Conservation (phyloP, 2,888 invertebrate species). For the Chymomyza fuscimana region DNA sequence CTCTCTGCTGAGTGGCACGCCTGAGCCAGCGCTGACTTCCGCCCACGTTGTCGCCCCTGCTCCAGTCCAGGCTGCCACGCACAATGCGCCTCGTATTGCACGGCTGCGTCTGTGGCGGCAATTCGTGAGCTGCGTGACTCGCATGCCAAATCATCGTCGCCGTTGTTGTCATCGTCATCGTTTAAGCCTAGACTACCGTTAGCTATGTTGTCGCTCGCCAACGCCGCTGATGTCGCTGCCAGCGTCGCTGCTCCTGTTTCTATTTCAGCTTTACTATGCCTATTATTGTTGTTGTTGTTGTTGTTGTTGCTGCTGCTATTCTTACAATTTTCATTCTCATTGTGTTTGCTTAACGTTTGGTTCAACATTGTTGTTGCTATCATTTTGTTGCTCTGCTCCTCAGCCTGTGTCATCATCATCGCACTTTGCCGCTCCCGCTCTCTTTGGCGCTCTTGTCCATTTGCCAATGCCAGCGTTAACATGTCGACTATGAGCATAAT, state of each 20-base stretch:
- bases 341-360: conserved; percentile 43
- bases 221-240: conserved; percentile 13
- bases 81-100: conserved; percentile 60
- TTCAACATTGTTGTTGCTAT: conserved; percentile 38
- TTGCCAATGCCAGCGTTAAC: conserved; percentile 61
- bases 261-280: conserved; percentile 5
- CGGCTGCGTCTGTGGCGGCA: conserved; percentile 24
- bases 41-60: neutral
- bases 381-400: conserved; percentile 36
- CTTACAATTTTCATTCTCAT: conserved; percentile 46
- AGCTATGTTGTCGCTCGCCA: conserved; percentile 40
- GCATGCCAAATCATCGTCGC: conserved; percentile 54
- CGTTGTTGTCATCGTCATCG: conserved; percentile 6
- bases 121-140: conserved; percentile 57
- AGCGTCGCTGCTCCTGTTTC: conserved; percentile 34
- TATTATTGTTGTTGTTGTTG: conserved; percentile 26
- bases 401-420: conserved; percentile 13
- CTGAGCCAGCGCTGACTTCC: conserved; percentile 24
- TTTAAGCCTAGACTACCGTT: conserved; percentile 41
- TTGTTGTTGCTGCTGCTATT: conserved; percentile 16
- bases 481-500: conserved; percentile 67
- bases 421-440: conserved; percentile 28
- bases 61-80: conserved; percentile 48
- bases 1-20: conserved; percentile 52
- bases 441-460: conserved; percentile 40